Percentiles rank a stretch among this genome's conserved stretches.
Evolutionary conservation across 2,888 invertebrate species (phyloP).

Genomic region (Caenorhabditis sulstoni): DNA sequence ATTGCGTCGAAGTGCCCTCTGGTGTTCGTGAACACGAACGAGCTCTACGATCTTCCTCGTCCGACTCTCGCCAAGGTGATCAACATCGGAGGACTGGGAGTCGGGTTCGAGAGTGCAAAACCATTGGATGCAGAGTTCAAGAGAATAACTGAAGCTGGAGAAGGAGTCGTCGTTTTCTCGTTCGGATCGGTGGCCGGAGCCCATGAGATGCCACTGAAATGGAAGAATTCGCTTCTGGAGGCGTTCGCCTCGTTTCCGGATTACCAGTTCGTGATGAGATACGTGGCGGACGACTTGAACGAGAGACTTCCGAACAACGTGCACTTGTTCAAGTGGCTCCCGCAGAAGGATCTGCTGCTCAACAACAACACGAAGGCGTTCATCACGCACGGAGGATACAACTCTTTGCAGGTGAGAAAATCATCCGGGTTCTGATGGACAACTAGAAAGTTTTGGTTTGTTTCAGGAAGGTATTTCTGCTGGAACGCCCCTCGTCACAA

Average conservation of each 20-base stretch:
- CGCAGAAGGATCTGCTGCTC: conserved; percentile 75
- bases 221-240: conserved; percentile 60
- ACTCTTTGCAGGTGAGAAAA: conserved; percentile 86
- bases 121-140: conserved; percentile 64
- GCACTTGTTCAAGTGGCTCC: conserved; percentile 70
- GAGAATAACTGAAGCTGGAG: conserved; percentile 60
- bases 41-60: conserved; percentile 71
- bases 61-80: conserved; percentile 73
- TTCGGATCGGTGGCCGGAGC: conserved; percentile 71
- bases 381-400: conserved; percentile 87
- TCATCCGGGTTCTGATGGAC: too few relatives aligned
- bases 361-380: conserved; percentile 87
- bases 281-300: conserved; percentile 58
- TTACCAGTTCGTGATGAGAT: conserved; percentile 69
- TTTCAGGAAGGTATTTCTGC: conserved; percentile 67
- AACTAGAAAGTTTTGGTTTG: too few relatives aligned
- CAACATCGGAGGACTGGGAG: conserved; percentile 75
- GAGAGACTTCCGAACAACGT: conserved; percentile 63
- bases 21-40: conserved; percentile 71
- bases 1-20: conserved; percentile 63
- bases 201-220: conserved; percentile 61
- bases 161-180: conserved; percentile 70
- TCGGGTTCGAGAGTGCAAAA: conserved; percentile 65
- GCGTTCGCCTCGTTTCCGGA: conserved; percentile 70
- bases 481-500: conserved; percentile 69